Evolutionary conservation across 2,888 invertebrate genomes (phyloP).

Genomic region (Troides helena): DNA sequence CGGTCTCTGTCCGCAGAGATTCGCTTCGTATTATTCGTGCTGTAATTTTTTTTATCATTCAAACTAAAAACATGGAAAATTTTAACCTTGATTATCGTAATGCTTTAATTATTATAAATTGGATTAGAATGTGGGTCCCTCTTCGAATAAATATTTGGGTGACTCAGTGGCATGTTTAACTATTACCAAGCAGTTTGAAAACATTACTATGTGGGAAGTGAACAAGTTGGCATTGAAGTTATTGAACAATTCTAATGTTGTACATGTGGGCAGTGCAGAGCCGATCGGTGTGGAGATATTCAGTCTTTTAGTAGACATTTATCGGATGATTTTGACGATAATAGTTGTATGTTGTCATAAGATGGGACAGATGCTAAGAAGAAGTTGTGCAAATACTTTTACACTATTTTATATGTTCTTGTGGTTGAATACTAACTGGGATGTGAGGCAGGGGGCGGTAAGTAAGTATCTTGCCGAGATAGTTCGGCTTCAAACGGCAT

Average conservation of each 20-base stretch:
- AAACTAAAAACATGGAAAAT: not conserved
- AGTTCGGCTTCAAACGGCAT: not conserved
- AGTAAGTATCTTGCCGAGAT: not conserved
- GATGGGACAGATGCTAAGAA: too few species aligned
- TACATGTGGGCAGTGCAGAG: too few species aligned
- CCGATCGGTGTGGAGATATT: too few species aligned
- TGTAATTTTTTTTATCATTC: not conserved
- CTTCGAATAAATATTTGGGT: too few species aligned
- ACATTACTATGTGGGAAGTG: too few species aligned
- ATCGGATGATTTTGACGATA: too few species aligned
- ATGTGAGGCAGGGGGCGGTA: not conserved
- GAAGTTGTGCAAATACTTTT: not conserved
- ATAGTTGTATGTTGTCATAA: not conserved
- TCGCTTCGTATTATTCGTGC: slow-evolving; percentile 9
- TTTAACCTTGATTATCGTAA: not conserved
- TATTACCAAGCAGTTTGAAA: too few species aligned
- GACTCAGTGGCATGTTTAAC: too few species aligned
- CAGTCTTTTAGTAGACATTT: too few species aligned
- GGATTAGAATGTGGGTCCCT: too few species aligned
- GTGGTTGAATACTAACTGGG: not conserved
- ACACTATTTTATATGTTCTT: not conserved
- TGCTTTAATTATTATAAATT: not conserved
- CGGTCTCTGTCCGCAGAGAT: slow-evolving; percentile 8
- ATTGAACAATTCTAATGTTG: too few species aligned
- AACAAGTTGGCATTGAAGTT: too few species aligned